phyloP scores from a whole-genome alignment of 1,140 invertebrate genomes.

The Hirudo medicinalis region DNA sequence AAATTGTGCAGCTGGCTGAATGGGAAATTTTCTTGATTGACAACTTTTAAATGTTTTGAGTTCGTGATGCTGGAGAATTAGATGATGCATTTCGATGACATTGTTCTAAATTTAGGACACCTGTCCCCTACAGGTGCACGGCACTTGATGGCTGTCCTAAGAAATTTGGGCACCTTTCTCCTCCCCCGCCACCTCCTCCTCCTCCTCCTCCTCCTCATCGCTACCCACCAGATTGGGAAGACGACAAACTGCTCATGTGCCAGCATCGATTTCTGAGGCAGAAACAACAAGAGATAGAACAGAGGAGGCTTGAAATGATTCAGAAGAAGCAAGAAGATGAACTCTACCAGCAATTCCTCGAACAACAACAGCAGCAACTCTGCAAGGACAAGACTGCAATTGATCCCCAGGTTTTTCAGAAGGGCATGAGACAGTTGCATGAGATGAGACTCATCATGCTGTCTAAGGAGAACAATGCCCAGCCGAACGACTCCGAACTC shows the following conservation, averaged over 20 bases:
- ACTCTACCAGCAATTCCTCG: conserved; percentile 1
- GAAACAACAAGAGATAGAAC: background rate
- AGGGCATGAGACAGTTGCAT: background rate
- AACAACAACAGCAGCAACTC: conserved; percentile 8
- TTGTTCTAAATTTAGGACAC: too few species aligned
- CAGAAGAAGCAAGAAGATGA: background rate
- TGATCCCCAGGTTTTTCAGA: conserved; percentile 5
- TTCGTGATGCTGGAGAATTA: too few species aligned
- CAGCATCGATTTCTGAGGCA: background rate
- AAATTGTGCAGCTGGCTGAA: too few species aligned
- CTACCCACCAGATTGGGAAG: background rate
- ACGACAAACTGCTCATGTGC: background rate
- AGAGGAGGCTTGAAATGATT: background rate
- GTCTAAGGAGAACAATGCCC: background rate
- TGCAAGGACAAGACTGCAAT: background rate
- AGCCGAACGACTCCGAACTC: background rate
- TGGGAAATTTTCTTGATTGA: too few species aligned
- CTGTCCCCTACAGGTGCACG: too few species aligned
- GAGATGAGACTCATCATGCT: background rate
- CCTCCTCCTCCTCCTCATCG: too few species aligned
- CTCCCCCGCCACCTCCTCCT: too few species aligned
- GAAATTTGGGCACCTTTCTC: too few species aligned
- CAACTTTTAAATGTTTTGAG: too few species aligned
- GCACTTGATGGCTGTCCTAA: too few species aligned
- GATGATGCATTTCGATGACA: too few species aligned